Conservation (phyloP, 2,888 invertebrate genomes). For the Adelognathus sp. region DNA sequence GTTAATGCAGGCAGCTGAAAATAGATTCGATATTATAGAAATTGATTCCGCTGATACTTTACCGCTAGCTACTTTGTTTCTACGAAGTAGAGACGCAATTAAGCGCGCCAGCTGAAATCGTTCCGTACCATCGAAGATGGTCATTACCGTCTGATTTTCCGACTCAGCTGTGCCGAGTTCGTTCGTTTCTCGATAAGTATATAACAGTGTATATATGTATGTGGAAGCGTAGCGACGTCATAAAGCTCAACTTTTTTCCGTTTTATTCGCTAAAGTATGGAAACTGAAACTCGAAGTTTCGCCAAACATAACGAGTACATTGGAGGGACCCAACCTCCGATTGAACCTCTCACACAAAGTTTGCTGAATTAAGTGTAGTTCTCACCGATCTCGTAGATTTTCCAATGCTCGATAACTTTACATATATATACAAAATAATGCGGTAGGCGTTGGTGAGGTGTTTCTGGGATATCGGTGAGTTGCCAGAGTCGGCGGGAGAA, state of each 20-base stretch:
- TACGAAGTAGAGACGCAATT: not conserved
- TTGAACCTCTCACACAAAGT: not conserved
- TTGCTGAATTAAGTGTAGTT: not conserved
- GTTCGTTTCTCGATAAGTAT: not conserved
- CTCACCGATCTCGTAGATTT: not conserved
- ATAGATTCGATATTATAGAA: not conserved
- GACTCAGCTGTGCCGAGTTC: not conserved
- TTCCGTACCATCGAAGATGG: not conserved
- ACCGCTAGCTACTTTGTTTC: not conserved
- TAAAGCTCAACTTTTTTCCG: not conserved
- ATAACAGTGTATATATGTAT: not conserved
- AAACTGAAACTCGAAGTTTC: not conserved
- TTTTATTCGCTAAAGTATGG: not conserved
- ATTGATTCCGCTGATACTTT: not conserved
- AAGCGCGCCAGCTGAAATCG: not conserved
- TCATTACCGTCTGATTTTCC: not conserved
- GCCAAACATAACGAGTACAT: not conserved
- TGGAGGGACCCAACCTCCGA: not conserved
- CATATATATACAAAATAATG: not conserved
- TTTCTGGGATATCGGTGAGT: conserved; percentile 3
- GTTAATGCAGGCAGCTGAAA: not conserved
- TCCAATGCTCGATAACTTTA: not conserved
- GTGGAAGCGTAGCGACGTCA: not conserved
- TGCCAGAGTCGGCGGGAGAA: not conserved
- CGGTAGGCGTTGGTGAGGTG: not conserved